A percentile compares a stretch with the other conserved stretches of the same genome.
These are phyloP conservation scores for Clarias pachynema DNA, from an alignment of 2,797 vertebrate genomes.

Conservation along the genomic window DNA sequence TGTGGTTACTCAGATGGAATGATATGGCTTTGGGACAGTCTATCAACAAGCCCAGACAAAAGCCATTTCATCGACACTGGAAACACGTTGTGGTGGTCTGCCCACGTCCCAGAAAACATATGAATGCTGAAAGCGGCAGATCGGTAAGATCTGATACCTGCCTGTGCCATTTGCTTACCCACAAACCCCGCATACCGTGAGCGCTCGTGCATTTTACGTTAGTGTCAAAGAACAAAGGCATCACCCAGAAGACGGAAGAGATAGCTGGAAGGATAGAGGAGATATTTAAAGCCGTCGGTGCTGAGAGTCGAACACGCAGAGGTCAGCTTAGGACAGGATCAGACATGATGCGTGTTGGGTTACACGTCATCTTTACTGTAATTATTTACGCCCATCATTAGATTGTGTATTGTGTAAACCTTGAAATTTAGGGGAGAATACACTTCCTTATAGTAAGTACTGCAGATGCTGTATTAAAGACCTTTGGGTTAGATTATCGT, in stretches of 20 bases:
- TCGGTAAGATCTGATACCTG: conserved; percentile 51
- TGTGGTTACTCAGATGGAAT: conserved; percentile 42
- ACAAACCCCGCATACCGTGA: conserved; percentile 62
- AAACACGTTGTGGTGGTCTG: conserved; percentile 30
- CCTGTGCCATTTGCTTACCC: conserved; percentile 63
- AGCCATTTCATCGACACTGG: conserved; percentile 35
- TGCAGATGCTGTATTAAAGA: too few relatives aligned
- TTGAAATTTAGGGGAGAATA: neutral
- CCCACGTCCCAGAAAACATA: conserved; percentile 47
- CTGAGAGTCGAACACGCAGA: conserved; percentile 33
- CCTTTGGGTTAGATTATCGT: neutral
- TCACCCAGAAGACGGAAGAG: conserved; percentile 65
- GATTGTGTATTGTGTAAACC: neutral
- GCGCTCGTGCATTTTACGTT: conserved; percentile 63
- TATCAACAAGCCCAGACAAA: conserved; percentile 50
- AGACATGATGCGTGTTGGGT: conserved; percentile 20
- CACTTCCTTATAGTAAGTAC: neutral
- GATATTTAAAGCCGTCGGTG: conserved; percentile 52
- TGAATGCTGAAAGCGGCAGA: conserved; percentile 55
- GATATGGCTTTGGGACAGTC: conserved; percentile 32
- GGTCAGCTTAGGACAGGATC: conserved; percentile 60
- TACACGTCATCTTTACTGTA: conserved; percentile 4
- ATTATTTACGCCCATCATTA: neutral
- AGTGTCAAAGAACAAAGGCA: conserved; percentile 75
- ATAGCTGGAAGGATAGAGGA: conserved; percentile 47